Evolutionary conservation across 2,888 invertebrate species (phyloP).

Genomic region (Phyto melanocephala): DNA sequence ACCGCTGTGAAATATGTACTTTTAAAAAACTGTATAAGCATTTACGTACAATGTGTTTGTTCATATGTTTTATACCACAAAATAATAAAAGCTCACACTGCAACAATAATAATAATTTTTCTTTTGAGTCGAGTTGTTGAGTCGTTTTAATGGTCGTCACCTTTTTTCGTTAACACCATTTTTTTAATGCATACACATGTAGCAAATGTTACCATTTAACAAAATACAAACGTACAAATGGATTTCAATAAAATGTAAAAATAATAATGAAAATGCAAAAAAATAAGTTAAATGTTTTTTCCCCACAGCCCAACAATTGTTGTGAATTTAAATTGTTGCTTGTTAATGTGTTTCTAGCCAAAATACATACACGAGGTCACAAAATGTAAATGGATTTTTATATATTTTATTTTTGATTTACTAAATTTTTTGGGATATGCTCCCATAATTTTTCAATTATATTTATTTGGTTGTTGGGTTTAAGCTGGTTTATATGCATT

Average conservation of each 20-base stretch:
- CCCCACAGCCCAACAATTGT: constrained; percentile 38
- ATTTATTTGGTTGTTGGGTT: too few relatives aligned
- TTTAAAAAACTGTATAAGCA: background rate
- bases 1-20: constrained; percentile 49
- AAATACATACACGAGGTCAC: background rate
- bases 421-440: background rate
- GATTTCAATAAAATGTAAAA: constrained; percentile 17
- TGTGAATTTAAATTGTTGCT: constrained; percentile 25
- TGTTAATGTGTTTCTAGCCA: background rate
- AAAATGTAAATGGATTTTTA: background rate
- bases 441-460: too few relatives aligned
- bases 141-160: constrained; percentile 77
- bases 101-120: constrained; percentile 70
- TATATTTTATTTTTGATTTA: background rate
- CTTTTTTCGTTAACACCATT: constrained; percentile 68
- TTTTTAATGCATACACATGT: background rate
- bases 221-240: background rate
- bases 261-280: background rate
- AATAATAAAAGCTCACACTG: constrained; percentile 57
- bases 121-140: constrained; percentile 75
- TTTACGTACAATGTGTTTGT: background rate
- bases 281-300: constrained; percentile 19
- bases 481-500: too few relatives aligned
- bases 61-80: constrained; percentile 56
- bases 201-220: background rate